Percentiles rank a stretch among this genome's conserved stretches.
Evolutionary conservation across 2,797 vertebrate genomes (phyloP).

Genomic region (Phoeniculus purpureus): DNA sequence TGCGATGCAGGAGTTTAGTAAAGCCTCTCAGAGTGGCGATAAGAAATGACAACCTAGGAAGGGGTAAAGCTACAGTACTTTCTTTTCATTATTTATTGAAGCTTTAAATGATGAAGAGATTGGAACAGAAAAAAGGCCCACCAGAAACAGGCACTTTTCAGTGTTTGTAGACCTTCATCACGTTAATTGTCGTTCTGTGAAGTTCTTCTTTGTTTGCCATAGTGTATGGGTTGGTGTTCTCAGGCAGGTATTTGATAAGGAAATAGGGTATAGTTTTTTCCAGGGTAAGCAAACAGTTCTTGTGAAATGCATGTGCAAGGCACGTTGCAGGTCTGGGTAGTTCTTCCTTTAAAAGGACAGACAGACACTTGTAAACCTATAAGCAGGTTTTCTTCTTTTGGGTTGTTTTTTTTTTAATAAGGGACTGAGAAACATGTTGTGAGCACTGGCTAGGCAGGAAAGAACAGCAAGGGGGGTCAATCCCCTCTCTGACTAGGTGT

Average conservation of each 20-base stretch:
- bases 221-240: not conserved
- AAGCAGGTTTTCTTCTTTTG: not conserved
- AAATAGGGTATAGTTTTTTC: not conserved
- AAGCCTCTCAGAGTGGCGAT: not conserved
- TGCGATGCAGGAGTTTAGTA: slow-evolving; percentile 4
- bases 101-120: not conserved
- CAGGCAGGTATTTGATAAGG: not conserved
- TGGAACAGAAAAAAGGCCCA: not conserved
- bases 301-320: not conserved
- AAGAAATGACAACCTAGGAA: not conserved
- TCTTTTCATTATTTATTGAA: not conserved
- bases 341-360: not conserved
- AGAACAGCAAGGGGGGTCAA: not conserved
- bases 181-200: not conserved
- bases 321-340: not conserved
- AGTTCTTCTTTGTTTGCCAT: not conserved
- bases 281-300: not conserved
- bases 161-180: not conserved
- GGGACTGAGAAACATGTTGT: not conserved
- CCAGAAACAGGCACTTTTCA: not conserved
- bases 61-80: not conserved
- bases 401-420: not conserved
- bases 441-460: not conserved
- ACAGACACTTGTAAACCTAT: not conserved
- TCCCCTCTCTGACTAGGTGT: not conserved